Percentiles rank a stretch among this genome's conserved stretches.
Evolutionary conservation across 2,888 invertebrate genomes (phyloP).

Genomic region (Tridacna gigas): DNA sequence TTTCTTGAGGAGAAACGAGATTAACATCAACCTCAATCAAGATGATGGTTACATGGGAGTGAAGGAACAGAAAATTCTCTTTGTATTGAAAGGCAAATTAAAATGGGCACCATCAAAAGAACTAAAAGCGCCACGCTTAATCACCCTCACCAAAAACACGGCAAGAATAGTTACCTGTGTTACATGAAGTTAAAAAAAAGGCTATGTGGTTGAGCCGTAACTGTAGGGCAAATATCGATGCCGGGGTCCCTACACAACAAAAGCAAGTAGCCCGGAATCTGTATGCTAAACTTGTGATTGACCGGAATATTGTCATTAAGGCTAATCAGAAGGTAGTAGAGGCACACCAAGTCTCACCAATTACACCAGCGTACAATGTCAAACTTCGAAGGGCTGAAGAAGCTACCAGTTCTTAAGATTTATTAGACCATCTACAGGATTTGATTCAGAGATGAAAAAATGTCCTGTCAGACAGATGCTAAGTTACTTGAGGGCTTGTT

Average conservation of each 20-base stretch:
- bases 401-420: too few relatives aligned
- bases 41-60: background rate
- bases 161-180: too few relatives aligned
- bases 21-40: background rate
- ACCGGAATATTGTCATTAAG: background rate
- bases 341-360: constrained; percentile 4
- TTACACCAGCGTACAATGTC: too few relatives aligned
- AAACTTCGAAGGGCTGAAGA: too few relatives aligned
- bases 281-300: background rate
- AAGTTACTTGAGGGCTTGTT: too few relatives aligned
- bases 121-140: background rate
- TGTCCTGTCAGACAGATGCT: too few relatives aligned
- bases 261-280: background rate
- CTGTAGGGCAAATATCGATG: too few relatives aligned
- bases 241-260: background rate
- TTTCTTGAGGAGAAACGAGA: constrained; percentile 5
- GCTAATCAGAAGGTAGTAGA: background rate
- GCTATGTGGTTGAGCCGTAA: too few relatives aligned
- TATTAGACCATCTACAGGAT: background rate
- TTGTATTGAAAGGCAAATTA: background rate
- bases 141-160: too few relatives aligned
- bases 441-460: too few relatives aligned
- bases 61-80: background rate
- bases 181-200: too few relatives aligned
- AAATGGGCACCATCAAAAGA: background rate